These are phyloP conservation scores for Diaperis boleti DNA, from an alignment of 2,888 invertebrate species.

Conservation along the genomic window DNA sequence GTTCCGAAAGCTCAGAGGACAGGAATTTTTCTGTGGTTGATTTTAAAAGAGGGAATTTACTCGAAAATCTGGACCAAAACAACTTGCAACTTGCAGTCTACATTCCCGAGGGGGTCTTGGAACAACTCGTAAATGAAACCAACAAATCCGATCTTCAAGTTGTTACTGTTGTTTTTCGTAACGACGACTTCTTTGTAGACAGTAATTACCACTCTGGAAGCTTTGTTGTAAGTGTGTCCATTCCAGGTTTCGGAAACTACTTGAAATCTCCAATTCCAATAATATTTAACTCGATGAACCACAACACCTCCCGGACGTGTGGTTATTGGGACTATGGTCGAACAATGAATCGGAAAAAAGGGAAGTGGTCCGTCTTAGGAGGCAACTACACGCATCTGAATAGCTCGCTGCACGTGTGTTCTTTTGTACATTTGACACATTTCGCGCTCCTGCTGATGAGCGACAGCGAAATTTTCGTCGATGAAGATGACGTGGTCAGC, in stretches of 20 bases:
- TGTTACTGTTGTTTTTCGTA: slow-evolving; percentile 56
- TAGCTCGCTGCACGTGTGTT: slow-evolving; percentile 67
- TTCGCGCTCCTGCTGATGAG: slow-evolving; percentile 69
- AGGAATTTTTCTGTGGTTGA: slow-evolving; percentile 64
- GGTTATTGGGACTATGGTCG: slow-evolving; percentile 71
- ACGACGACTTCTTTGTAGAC: slow-evolving; percentile 59
- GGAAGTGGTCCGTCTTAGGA: slow-evolving; percentile 71
- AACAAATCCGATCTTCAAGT: slow-evolving; percentile 44
- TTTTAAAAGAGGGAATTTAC: slow-evolving; percentile 66
- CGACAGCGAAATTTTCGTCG: slow-evolving; percentile 41
- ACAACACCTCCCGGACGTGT: slow-evolving; percentile 63
- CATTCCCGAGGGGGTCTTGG: slow-evolving; percentile 56
- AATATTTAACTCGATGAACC: slow-evolving; percentile 66
- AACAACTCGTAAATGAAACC: slow-evolving; percentile 45
- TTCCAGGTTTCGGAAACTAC: slow-evolving; percentile 71
- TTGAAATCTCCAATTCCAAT: slow-evolving; percentile 70
- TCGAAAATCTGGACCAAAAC: slow-evolving; percentile 57
- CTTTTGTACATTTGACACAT: slow-evolving; percentile 72
- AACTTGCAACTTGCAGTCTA: slow-evolving; percentile 57
- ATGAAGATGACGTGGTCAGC: slow-evolving; percentile 50
- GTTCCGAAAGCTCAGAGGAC: slow-evolving; percentile 54
- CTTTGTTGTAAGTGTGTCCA: slow-evolving; percentile 71
- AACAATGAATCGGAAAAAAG: slow-evolving; percentile 57
- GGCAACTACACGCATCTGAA: slow-evolving; percentile 63
- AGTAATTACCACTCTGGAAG: slow-evolving; percentile 40